Percentiles rank a stretch among this genome's conserved stretches.
Conservation (phyloP, 2,888 invertebrate species). For the Coleophora flavipennella region DNA sequence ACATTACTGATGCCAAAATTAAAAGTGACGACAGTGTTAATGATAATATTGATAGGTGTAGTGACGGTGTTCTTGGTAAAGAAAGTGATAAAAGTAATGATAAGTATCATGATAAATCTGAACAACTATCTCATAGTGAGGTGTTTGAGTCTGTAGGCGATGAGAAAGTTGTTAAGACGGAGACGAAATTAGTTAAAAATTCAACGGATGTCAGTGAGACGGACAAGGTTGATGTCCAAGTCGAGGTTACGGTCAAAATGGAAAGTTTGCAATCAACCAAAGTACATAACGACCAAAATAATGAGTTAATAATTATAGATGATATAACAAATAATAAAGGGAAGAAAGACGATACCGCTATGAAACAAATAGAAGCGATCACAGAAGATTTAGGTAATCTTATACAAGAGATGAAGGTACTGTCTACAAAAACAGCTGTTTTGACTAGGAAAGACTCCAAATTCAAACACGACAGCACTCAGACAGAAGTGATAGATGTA, state of each 20-base stretch:
- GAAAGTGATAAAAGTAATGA: slow-evolving; percentile 25
- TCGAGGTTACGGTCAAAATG: slow-evolving; percentile 33
- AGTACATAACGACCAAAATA: slow-evolving; percentile 33
- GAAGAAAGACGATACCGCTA: slow-evolving; percentile 19
- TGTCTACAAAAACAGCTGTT: slow-evolving; percentile 31
- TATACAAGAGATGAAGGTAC: slow-evolving; percentile 49
- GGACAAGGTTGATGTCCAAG: slow-evolving; percentile 32
- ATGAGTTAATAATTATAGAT: slow-evolving; percentile 26
- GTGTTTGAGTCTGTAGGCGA: slow-evolving; percentile 22
- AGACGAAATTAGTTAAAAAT: slow-evolving; percentile 38
- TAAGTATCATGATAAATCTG: slow-evolving; percentile 32
- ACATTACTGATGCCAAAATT: slow-evolving; percentile 9
- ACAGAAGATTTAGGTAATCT: slow-evolving; percentile 57
- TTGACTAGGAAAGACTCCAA: slow-evolving; percentile 19
- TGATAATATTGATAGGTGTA: slow-evolving; percentile 6
- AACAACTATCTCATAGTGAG: slow-evolving; percentile 36
- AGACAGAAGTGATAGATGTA: slow-evolving; percentile 22
- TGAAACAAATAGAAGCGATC: slow-evolving; percentile 50
- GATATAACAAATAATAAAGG: slow-evolving; percentile 13
- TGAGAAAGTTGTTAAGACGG: slow-evolving; percentile 30
- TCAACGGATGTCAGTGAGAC: slow-evolving; percentile 30
- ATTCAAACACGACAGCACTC: slow-evolving; percentile 28
- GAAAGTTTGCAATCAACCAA: slow-evolving; percentile 28
- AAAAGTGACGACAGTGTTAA: slow-evolving; percentile 13
- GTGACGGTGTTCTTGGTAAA: slow-evolving; percentile 7